Conservation (phyloP, 2,113 vertebrate genomes). For the Xerus inauris region DNA sequence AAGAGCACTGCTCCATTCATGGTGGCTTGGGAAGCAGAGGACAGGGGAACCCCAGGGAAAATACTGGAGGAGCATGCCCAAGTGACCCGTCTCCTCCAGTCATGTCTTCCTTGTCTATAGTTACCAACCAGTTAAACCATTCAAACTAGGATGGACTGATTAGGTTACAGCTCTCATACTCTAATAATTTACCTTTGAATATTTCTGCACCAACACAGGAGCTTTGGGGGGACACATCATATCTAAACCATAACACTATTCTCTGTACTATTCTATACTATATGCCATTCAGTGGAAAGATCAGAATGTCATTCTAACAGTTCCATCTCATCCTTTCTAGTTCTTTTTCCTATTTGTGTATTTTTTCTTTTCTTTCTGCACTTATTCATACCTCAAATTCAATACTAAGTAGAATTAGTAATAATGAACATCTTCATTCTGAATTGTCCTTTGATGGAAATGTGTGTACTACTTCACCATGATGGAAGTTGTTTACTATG, state of each 20-base stretch:
- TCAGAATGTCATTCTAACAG: neutral
- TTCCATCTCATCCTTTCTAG: neutral
- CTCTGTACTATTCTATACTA: too few species aligned
- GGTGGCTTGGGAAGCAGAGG: neutral
- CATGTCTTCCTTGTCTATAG: too few species aligned
- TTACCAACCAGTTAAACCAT: too few species aligned
- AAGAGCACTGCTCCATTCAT: neutral
- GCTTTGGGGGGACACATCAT: too few species aligned
- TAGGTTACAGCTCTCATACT: too few species aligned
- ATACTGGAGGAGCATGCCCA: neutral
- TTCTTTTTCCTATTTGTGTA: neutral
- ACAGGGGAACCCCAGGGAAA: neutral
- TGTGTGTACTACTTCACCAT: neutral
- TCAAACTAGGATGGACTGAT: too few species aligned
- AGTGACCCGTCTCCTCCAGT: neutral
- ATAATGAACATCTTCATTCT: neutral
- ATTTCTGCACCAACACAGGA: too few species aligned
- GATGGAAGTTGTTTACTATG: neutral
- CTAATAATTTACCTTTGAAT: too few species aligned
- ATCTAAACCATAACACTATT: too few species aligned
- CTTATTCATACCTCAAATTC: neutral
- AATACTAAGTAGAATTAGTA: neutral
- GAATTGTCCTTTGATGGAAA: neutral
- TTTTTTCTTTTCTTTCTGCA: too few species aligned
- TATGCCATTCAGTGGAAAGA: neutral